These are phyloP conservation scores for Acanthochromis polyacanthus DNA, from an alignment of 2,113 vertebrate species.

Conservation along the genomic window DNA sequence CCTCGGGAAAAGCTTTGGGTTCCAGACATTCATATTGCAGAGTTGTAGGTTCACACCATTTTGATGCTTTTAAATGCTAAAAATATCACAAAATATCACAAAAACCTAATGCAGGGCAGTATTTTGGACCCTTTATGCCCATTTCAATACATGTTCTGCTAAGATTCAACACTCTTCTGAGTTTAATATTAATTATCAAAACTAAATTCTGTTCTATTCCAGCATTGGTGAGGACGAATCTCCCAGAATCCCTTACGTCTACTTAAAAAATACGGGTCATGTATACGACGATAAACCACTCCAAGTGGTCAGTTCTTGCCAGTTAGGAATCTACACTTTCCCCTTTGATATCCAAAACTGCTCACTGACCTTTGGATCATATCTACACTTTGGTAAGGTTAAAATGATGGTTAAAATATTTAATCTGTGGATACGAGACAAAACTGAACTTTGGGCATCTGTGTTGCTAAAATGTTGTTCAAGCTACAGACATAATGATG, in stretches of 20 bases:
- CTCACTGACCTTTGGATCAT: conserved; percentile 62
- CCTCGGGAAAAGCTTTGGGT: conserved; percentile 56
- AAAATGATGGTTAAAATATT: too few species aligned
- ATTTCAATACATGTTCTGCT: background rate
- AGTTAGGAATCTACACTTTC: conserved; percentile 61
- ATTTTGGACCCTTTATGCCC: background rate
- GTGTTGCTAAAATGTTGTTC: background rate
- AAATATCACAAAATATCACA: background rate
- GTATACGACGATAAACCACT: conserved; percentile 42
- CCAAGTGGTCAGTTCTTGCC: conserved; percentile 61
- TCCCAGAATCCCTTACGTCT: conserved; percentile 48
- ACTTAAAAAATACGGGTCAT: conserved; percentile 50
- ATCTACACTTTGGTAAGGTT: conserved; percentile 51
- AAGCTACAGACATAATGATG: conserved; percentile 46
- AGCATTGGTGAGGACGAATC: conserved; percentile 45
- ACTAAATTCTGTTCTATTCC: background rate
- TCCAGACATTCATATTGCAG: conserved; percentile 59
- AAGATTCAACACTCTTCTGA: too few species aligned
- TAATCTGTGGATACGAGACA: background rate
- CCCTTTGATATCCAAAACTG: conserved; percentile 74
- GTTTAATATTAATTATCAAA: background rate
- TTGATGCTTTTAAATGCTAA: too few species aligned
- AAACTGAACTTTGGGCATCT: background rate
- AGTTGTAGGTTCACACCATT: conserved; percentile 55
- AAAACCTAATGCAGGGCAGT: background rate